Percentiles rank a stretch among this genome's conserved stretches.
Conservation (phyloP, 2,113 vertebrate species). For the Myotis lucifugus region DNA sequence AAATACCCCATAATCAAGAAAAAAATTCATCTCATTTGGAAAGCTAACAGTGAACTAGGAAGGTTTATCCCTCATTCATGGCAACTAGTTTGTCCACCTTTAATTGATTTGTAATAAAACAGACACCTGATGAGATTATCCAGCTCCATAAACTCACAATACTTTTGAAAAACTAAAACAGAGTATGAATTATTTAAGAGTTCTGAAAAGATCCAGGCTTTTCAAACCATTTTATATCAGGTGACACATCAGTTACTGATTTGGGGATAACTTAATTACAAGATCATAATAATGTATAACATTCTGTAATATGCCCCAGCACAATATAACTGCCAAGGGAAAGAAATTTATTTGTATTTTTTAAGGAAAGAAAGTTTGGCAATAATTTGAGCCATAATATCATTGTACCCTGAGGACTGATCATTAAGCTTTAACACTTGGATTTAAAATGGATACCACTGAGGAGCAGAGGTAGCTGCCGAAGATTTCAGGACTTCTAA, state of each 20-base stretch:
- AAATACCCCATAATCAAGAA: neutral
- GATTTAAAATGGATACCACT: neutral
- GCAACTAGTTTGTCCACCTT: neutral
- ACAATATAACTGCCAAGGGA: conserved; percentile 69
- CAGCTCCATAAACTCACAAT: conserved; percentile 27
- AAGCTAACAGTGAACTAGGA: neutral
- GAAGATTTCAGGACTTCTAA: neutral
- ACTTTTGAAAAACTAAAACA: conserved; percentile 58
- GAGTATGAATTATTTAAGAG: conserved; percentile 62
- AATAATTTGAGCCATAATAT: conserved; percentile 69
- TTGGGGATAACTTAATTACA: conserved; percentile 72
- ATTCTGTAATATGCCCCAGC: conserved; percentile 36
- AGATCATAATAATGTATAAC: conserved; percentile 70
- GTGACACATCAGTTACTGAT: conserved; percentile 54
- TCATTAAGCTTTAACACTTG: conserved; percentile 46
- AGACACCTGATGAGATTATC: conserved; percentile 12
- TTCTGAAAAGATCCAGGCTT: conserved; percentile 38
- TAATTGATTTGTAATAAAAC: conserved; percentile 18
- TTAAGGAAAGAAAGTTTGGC: conserved; percentile 65
- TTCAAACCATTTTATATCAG: conserved; percentile 58
- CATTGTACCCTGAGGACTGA: conserved; percentile 41
- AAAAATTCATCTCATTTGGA: neutral
- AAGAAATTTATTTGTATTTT: conserved; percentile 71
- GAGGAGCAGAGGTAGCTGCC: neutral
- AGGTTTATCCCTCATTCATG: neutral